A percentile compares a stretch with the other conserved stretches of the same genome.
phyloP scores from a whole-genome alignment of 2,888 invertebrate genomes.

The Orthosia incerta region DNA sequence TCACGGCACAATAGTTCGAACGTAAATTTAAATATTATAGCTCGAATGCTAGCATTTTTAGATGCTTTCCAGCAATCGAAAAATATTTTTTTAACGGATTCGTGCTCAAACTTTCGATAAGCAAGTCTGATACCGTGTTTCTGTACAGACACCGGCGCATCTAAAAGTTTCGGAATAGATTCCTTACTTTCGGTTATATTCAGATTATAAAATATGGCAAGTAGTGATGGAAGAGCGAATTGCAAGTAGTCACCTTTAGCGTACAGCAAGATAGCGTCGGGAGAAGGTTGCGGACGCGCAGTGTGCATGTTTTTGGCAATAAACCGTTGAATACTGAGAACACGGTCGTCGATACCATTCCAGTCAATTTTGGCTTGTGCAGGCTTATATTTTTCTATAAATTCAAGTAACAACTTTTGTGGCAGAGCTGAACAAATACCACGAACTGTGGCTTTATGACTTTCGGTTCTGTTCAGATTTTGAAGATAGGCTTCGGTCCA shows the following conservation, averaged over 20 bases:
- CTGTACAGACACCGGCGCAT: conserved; percentile 81
- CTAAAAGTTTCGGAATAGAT: conserved; percentile 74
- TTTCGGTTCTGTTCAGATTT: conserved; percentile 67
- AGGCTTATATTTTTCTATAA: conserved; percentile 78
- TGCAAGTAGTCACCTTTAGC: conserved; percentile 83
- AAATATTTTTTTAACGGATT: conserved; percentile 73
- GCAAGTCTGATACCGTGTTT: conserved; percentile 82
- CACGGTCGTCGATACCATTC: conserved; percentile 74
- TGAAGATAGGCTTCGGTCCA: conserved; percentile 72
- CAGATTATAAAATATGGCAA: conserved; percentile 80
- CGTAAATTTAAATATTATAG: conserved; percentile 78
- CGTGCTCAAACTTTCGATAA: conserved; percentile 72
- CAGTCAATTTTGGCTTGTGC: conserved; percentile 77
- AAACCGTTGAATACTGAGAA: conserved; percentile 76
- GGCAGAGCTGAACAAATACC: conserved; percentile 77
- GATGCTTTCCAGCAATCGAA: conserved; percentile 75
- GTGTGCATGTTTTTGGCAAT: conserved; percentile 83
- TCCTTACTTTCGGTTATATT: conserved; percentile 66
- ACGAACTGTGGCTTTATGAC: conserved; percentile 73
- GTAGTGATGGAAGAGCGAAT: conserved; percentile 79
- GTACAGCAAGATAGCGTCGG: conserved; percentile 76
- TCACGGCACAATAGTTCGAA: conserved; percentile 75
- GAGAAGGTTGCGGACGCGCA: conserved; percentile 79
- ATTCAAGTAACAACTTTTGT: conserved; percentile 66
- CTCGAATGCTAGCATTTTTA: conserved; percentile 79